Conservation (phyloP, 2,113 vertebrate species). For the Stigmatopora nigra region DNA sequence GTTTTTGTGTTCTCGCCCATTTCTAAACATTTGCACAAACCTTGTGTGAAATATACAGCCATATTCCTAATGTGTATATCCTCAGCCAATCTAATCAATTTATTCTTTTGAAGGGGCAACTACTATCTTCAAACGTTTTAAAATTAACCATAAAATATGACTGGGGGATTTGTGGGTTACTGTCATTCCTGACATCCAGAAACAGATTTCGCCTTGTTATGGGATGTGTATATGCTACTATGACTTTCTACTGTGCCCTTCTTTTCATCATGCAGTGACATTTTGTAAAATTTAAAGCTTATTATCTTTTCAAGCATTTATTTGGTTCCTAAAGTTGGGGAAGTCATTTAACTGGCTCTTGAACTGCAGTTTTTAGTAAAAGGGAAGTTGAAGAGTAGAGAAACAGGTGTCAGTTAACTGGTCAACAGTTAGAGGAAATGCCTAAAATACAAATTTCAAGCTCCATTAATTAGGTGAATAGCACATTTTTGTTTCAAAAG, state of each 20-base stretch:
- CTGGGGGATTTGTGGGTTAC: constrained; percentile 38
- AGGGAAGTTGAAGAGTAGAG: too few species aligned
- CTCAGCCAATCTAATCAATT: constrained; percentile 43
- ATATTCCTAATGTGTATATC: constrained; percentile 51
- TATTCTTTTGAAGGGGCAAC: constrained; percentile 45
- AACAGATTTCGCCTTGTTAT: constrained; percentile 26
- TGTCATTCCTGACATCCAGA: constrained; percentile 37
- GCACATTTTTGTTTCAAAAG: too few species aligned
- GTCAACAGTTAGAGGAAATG: too few species aligned
- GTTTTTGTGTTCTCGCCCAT: constrained; percentile 10
- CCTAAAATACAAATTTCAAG: too few species aligned
- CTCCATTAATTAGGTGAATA: too few species aligned
- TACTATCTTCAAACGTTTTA: constrained; percentile 42
- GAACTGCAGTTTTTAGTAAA: too few species aligned
- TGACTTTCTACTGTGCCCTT: background rate
- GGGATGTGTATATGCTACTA: constrained; percentile 8
- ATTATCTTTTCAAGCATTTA: too few species aligned
- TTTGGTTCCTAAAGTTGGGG: too few species aligned
- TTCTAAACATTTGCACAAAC: constrained; percentile 32
- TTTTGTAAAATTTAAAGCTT: background rate
- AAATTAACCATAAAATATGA: constrained; percentile 61
- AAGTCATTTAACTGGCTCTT: too few species aligned
- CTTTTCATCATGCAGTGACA: background rate
- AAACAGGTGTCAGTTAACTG: too few species aligned
- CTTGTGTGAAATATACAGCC: constrained; percentile 47